Evolutionary conservation across 1,140 invertebrate genomes (phyloP).

Genomic region (Camponotus vicinus): DNA sequence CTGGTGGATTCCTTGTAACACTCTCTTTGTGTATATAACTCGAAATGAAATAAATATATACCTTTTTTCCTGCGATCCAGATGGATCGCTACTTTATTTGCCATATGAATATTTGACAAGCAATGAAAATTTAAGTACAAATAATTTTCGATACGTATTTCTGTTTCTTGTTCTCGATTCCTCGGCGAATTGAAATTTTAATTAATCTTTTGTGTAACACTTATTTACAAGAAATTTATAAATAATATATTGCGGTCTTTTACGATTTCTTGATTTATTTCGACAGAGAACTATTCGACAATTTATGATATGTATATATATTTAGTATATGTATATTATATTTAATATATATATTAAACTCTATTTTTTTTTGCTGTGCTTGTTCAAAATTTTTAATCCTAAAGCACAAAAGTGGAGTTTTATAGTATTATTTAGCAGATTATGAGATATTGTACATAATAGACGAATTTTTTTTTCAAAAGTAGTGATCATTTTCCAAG

Average conservation of each 20-base stretch:
- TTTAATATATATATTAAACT: background rate
- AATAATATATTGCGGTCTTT: background rate
- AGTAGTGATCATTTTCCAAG: background rate
- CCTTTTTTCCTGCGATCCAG: background rate
- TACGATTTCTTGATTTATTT: background rate
- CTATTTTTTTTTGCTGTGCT: background rate
- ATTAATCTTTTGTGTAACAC: background rate
- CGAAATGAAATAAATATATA: slow-evolving; percentile 16
- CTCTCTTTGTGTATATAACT: slow-evolving; percentile 19
- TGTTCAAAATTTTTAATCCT: slow-evolving; percentile 18
- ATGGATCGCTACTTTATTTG: background rate
- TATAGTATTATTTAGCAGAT: background rate
- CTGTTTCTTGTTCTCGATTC: slow-evolving; percentile 7
- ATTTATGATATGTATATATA: background rate
- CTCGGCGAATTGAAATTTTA: background rate
- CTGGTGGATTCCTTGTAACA: background rate
- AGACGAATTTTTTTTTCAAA: background rate
- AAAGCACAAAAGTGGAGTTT: background rate
- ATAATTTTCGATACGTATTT: slow-evolving; percentile 11
- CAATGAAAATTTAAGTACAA: slow-evolving; percentile 9
- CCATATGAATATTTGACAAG: background rate
- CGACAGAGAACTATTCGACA: background rate
- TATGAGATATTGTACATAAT: no score
- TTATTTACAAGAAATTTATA: background rate
- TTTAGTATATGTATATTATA: no score